These are phyloP conservation scores for Matsumurasca onukii DNA, from an alignment of 1,140 invertebrate genomes.

Conservation along the genomic window DNA sequence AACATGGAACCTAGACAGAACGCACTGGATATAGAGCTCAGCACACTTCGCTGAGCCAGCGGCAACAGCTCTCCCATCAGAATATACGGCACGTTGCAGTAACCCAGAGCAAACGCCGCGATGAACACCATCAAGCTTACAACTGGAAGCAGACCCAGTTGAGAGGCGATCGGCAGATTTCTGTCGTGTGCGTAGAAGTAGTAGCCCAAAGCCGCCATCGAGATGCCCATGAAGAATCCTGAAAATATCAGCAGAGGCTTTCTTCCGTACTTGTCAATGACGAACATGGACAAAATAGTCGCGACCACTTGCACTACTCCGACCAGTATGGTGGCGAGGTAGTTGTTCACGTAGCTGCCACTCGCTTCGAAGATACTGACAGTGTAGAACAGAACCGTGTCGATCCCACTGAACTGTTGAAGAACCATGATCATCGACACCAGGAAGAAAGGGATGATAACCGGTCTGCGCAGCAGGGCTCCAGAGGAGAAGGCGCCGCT, in stretches of 20 bases:
- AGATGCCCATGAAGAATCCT: conserved; percentile 52
- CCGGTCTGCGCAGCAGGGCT: conserved; percentile 30
- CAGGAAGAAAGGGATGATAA: conserved; percentile 47
- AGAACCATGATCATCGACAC: conserved; percentile 56
- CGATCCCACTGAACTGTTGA: conserved; percentile 66
- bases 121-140: conserved; percentile 52
- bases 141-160: conserved; percentile 50
- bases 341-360: conserved; percentile 56
- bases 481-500: conserved; percentile 27
- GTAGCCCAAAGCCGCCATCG: conserved; percentile 54
- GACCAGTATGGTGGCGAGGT: conserved; percentile 63
- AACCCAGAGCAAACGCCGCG: conserved; percentile 54
- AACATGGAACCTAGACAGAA: conserved; percentile 53
- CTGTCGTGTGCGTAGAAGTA: conserved; percentile 54
- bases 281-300: conserved; percentile 52
- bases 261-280: conserved; percentile 58
- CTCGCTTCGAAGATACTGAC: conserved; percentile 62
- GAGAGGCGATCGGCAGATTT: conserved; percentile 35
- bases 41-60: conserved; percentile 46
- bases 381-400: conserved; percentile 69
- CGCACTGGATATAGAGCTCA: conserved; percentile 50
- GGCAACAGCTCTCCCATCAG: conserved; percentile 56
- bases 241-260: conserved; percentile 51
- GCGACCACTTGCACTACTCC: conserved; percentile 56
- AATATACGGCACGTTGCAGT: conserved; percentile 54